Conservation (phyloP, 2,113 vertebrate species). For the Leucosticte australis region DNA sequence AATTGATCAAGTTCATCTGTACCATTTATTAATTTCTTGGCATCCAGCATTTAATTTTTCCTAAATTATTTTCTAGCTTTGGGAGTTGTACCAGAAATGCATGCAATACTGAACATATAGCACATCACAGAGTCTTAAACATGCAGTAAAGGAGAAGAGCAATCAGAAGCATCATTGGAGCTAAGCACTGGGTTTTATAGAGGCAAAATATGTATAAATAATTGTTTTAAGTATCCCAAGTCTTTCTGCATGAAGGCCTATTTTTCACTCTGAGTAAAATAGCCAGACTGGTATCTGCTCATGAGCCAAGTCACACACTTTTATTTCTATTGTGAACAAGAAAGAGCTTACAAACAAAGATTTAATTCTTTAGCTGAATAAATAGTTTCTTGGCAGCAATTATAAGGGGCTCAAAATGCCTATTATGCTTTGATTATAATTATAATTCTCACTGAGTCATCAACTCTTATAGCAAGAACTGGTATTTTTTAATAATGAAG, state of each 20-base stretch:
- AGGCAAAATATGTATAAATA: background rate
- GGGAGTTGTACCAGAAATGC: background rate
- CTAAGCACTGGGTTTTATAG: background rate
- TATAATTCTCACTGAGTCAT: slow-evolving; percentile 48
- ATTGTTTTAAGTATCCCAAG: background rate
- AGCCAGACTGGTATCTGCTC: slow-evolving; percentile 6
- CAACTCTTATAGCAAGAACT: slow-evolving; percentile 28
- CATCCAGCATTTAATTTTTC: background rate
- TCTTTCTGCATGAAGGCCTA: background rate
- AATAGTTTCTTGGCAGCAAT: slow-evolving; percentile 48
- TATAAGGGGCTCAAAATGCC: slow-evolving; percentile 9
- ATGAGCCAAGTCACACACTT: slow-evolving; percentile 51
- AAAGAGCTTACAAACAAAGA: slow-evolving; percentile 57
- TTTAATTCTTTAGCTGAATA: slow-evolving; percentile 59
- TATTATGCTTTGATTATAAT: slow-evolving; percentile 56
- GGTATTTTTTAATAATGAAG: slow-evolving; percentile 31
- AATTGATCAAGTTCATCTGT: background rate
- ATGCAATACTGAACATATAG: background rate
- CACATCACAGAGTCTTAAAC: background rate
- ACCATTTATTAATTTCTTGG: background rate
- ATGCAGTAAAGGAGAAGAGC: background rate
- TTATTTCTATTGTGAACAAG: slow-evolving; percentile 50
- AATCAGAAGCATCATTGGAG: background rate
- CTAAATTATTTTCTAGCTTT: background rate
- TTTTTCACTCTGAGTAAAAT: slow-evolving; percentile 33